These are phyloP conservation scores for Hassar affinis DNA, from an alignment of 2,113 vertebrate species.

Conservation along the genomic window DNA sequence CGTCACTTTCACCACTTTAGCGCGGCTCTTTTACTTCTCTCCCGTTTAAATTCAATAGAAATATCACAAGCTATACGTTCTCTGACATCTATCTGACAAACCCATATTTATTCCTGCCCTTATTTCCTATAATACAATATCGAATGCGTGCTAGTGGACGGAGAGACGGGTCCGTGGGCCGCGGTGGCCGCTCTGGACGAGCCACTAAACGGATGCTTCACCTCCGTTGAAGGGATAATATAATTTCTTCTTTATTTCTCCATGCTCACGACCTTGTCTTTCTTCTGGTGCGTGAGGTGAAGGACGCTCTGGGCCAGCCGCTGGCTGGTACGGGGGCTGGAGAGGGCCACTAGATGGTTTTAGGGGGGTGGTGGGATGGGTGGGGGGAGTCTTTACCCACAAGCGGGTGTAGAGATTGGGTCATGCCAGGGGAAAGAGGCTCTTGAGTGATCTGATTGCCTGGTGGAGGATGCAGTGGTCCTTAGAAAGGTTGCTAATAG, in stretches of 20 bases:
- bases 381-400: conserved; percentile 50
- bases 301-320: conserved; percentile 40
- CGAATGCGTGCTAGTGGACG: conserved; percentile 70
- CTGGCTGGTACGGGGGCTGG: conserved; percentile 50
- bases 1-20: not conserved
- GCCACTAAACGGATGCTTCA: conserved; percentile 77
- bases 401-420: conserved; percentile 38
- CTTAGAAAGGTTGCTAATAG: conserved; percentile 71
- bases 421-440: conserved; percentile 58
- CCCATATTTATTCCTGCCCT: not conserved
- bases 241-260: conserved; percentile 57
- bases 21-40: not conserved
- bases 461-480: conserved; percentile 58
- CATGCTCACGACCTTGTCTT: conserved; percentile 54
- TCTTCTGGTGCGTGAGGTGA: conserved; percentile 48
- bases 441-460: conserved; percentile 74
- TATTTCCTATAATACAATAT: conserved; percentile 68
- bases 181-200: conserved; percentile 70
- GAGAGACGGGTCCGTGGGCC: conserved; percentile 69
- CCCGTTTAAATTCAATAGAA: not conserved
- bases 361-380: too few relatives aligned
- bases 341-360: conserved; percentile 48
- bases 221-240: conserved; percentile 70
- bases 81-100: not conserved
- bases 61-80: not conserved